Conservation (phyloP, 2,113 vertebrate genomes). For the Lonchura striata region DNA sequence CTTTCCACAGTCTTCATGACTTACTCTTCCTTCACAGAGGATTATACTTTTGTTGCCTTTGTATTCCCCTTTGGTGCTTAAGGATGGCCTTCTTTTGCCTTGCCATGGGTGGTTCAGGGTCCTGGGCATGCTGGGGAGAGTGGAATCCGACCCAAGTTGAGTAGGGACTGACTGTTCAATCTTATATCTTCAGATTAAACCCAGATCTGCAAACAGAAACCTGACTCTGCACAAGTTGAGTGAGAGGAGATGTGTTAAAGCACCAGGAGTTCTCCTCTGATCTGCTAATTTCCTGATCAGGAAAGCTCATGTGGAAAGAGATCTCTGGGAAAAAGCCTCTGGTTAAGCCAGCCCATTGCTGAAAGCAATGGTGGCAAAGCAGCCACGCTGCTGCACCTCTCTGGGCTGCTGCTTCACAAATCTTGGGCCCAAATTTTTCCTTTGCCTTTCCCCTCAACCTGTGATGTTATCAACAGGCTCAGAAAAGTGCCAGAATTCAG, state of each 20-base stretch:
- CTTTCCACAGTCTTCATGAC: neutral
- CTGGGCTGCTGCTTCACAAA: neutral
- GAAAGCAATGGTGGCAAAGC: neutral
- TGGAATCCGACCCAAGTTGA: neutral
- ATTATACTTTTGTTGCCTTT: neutral
- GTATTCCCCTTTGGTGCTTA: neutral
- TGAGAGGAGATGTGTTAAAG: neutral
- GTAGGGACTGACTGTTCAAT: neutral
- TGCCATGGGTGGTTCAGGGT: neutral
- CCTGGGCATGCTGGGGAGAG: neutral
- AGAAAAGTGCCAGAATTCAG: neutral
- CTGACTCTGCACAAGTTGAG: neutral
- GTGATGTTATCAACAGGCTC: neutral
- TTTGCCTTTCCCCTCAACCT: neutral
- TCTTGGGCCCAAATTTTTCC: neutral
- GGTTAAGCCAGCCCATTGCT: neutral
- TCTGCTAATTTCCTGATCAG: neutral
- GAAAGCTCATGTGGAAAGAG: neutral
- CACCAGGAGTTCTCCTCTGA: neutral
- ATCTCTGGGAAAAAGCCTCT: neutral
- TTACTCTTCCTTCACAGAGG: neutral
- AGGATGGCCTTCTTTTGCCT: neutral
- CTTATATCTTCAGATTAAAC: neutral
- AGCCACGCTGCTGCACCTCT: rapidly evolving
- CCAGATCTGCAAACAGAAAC: neutral